phyloP scores from a whole-genome alignment of 2,888 invertebrate species.

The Acanthococcus lagerstroemiae region DNA sequence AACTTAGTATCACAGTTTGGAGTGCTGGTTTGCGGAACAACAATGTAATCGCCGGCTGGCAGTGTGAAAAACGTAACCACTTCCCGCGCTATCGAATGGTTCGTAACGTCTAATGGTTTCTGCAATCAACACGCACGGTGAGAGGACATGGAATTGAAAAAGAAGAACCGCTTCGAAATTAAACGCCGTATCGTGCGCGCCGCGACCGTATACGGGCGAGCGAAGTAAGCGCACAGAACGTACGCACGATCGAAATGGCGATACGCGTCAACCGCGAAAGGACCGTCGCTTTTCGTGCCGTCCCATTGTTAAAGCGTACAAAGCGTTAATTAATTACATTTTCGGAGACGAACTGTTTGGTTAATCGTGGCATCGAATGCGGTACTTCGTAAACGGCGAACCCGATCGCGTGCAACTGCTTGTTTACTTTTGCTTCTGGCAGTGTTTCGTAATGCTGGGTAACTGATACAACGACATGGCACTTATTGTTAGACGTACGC shows the following conservation, averaged over 20 bases:
- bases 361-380: constrained; percentile 50
- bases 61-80: constrained; percentile 64
- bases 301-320: neutral
- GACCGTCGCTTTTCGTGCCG: no score
- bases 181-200: neutral
- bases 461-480: constrained; percentile 62
- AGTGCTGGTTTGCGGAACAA: constrained; percentile 59
- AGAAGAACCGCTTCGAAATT: neutral
- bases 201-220: no score
- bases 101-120: constrained; percentile 58
- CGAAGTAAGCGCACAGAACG: neutral
- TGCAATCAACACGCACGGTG: constrained; percentile 39
- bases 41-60: constrained; percentile 62
- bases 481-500: constrained; percentile 52
- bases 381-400: constrained; percentile 63
- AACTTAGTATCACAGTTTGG: constrained; percentile 60
- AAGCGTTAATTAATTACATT: constrained; percentile 43
- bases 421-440: constrained; percentile 45
- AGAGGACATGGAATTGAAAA: neutral
- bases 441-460: constrained; percentile 54
- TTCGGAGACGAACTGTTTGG: constrained; percentile 51
- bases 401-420: constrained; percentile 53
- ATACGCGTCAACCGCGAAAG: neutral
- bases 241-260: neutral
- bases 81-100: constrained; percentile 55